Conservation (phyloP, 1,140 invertebrate genomes). For the Diachasma alloeum region DNA sequence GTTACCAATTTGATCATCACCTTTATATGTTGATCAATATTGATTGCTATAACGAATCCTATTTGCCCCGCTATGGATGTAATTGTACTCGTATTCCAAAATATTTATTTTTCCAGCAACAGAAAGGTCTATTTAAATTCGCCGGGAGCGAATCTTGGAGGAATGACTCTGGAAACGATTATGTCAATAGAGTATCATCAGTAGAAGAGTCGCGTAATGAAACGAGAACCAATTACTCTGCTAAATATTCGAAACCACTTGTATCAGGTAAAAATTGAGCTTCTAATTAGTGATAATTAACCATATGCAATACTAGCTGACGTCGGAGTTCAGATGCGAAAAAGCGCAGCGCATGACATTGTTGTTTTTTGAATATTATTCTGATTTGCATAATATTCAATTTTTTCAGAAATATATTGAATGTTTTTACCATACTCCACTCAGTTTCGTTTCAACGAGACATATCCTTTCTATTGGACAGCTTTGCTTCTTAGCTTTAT, state of each 20-base stretch:
- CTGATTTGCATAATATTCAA: background rate
- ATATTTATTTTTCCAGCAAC: conserved; percentile 27
- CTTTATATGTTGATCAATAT: too few species aligned
- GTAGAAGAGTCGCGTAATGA: conserved; percentile 68
- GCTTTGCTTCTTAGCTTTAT: background rate
- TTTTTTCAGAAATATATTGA: background rate
- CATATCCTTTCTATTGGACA: background rate
- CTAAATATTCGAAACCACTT: conserved; percentile 68
- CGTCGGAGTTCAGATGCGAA: background rate
- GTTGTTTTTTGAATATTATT: background rate
- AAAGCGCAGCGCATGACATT: background rate
- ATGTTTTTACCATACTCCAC: background rate
- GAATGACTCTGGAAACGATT: conserved; percentile 80
- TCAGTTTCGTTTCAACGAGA: background rate
- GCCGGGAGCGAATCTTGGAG: conserved; percentile 74
- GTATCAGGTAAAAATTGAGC: conserved; percentile 62
- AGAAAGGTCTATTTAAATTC: conserved; percentile 70
- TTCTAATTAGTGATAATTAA: background rate
- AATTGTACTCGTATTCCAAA: too few species aligned
- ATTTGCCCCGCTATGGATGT: too few species aligned
- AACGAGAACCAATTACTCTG: conserved; percentile 66
- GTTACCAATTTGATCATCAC: too few species aligned
- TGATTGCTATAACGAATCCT: too few species aligned
- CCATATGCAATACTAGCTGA: background rate
- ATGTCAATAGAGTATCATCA: conserved; percentile 71